Conservation (phyloP, 2,888 invertebrate species). For the Gisinianus flammeolus region DNA sequence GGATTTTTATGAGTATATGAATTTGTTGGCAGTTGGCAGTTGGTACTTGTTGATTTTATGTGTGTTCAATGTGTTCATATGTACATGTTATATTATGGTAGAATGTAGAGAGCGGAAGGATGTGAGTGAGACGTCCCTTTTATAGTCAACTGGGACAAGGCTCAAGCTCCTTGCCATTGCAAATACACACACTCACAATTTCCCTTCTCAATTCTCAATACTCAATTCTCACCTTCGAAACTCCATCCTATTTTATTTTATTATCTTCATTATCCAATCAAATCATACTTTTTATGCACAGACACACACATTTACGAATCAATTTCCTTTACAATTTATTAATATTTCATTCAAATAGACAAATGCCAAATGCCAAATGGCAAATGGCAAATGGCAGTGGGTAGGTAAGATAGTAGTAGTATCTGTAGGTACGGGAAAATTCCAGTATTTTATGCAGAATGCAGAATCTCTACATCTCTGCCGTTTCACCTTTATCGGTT, state of each 20-base stretch:
- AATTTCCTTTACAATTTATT: background rate
- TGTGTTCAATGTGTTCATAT: too few relatives aligned
- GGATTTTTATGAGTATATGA: background rate
- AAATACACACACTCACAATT: background rate
- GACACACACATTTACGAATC: background rate
- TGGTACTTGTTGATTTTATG: too few relatives aligned
- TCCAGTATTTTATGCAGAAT: too few relatives aligned
- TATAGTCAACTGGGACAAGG: slow-evolving; percentile 17
- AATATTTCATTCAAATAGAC: too few relatives aligned
- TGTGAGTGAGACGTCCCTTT: background rate
- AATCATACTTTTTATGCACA: background rate
- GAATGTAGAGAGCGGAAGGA: too few relatives aligned
- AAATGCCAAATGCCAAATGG: too few relatives aligned
- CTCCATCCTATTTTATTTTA: background rate
- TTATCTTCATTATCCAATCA: background rate
- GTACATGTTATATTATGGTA: too few relatives aligned
- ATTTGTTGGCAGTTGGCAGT: background rate
- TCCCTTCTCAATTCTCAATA: background rate
- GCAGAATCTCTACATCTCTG: too few relatives aligned
- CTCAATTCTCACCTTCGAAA: background rate
- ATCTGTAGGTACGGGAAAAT: too few relatives aligned
- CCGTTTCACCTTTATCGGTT: too few relatives aligned
- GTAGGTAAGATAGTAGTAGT: too few relatives aligned
- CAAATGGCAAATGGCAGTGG: too few relatives aligned
- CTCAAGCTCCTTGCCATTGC: background rate